Evolutionary conservation across 2,888 invertebrate genomes (phyloP).

Genomic region (Xestia c-nigrum): DNA sequence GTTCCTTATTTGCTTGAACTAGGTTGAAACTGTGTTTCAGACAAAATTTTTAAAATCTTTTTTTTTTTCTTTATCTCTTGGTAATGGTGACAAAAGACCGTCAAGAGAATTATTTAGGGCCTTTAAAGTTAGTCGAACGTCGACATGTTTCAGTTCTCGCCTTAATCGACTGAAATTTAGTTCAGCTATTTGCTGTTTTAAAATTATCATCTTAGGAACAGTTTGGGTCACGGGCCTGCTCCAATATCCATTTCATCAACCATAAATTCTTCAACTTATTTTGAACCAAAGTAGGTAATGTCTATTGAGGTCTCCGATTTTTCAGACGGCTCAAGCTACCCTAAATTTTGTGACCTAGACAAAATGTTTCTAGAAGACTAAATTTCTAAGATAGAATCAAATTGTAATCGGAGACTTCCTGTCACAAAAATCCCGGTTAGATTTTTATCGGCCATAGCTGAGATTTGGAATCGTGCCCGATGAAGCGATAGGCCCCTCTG

Average conservation of each 20-base stretch:
- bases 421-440: conserved; percentile 17
- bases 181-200: neutral
- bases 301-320: neutral
- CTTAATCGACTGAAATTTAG: neutral
- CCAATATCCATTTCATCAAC: neutral
- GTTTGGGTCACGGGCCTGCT: neutral
- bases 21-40: too few species aligned
- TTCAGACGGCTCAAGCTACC: neutral
- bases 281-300: neutral
- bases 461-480: conserved; percentile 51
- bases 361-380: neutral
- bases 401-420: conserved; percentile 6
- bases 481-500: conserved; percentile 29
- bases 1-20: too few species aligned
- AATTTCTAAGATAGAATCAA: neutral
- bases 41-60: too few species aligned
- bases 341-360: neutral
- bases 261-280: neutral
- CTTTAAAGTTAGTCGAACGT: too few species aligned
- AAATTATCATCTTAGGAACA: too few species aligned
- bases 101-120: too few species aligned
- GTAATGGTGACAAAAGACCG: too few species aligned
- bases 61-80: neutral
- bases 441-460: conserved; percentile 24
- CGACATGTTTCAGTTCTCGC: too few species aligned